Evolutionary conservation across 2,888 invertebrate species (phyloP).

Genomic region (Nipponacmea schrenckii): DNA sequence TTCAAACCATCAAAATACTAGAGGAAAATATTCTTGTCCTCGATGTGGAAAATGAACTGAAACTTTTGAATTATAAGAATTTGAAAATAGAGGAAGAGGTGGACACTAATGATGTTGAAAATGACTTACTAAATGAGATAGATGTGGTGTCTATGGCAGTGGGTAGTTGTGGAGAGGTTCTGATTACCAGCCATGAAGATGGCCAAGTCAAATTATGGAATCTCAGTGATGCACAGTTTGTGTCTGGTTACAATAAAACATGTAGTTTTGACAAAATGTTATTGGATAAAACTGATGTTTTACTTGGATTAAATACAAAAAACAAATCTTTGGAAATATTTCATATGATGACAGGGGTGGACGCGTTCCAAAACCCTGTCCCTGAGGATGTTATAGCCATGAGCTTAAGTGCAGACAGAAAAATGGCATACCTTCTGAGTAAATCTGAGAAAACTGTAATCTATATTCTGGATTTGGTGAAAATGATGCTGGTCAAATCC

Average conservation of each 20-base stretch:
- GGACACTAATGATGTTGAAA: neutral
- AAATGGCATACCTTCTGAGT: conserved; percentile 33
- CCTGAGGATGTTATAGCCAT: conserved; percentile 39
- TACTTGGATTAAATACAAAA: conserved; percentile 27
- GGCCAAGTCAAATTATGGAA: conserved; percentile 6
- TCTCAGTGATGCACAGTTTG: neutral
- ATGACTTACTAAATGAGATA: neutral
- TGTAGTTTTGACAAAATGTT: neutral
- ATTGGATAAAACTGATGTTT: neutral
- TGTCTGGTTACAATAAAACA: neutral
- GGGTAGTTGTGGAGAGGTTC: neutral
- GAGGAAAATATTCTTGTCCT: neutral
- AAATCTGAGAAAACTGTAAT: conserved; percentile 36
- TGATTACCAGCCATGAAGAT: neutral
- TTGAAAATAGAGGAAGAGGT: neutral
- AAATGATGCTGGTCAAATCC: conserved; percentile 34
- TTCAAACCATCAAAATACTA: neutral
- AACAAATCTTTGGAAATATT: conserved; percentile 33
- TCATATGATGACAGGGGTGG: conserved; percentile 28
- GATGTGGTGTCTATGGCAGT: neutral
- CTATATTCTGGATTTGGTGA: conserved; percentile 38
- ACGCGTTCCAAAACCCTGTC: conserved; percentile 25
- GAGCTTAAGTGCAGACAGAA: conserved; percentile 31
- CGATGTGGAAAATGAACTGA: neutral
- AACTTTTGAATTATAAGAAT: neutral